These are phyloP conservation scores for Pseudochaenichthys georgianus DNA, from an alignment of 2,797 vertebrate species.

Conservation along the genomic window DNA sequence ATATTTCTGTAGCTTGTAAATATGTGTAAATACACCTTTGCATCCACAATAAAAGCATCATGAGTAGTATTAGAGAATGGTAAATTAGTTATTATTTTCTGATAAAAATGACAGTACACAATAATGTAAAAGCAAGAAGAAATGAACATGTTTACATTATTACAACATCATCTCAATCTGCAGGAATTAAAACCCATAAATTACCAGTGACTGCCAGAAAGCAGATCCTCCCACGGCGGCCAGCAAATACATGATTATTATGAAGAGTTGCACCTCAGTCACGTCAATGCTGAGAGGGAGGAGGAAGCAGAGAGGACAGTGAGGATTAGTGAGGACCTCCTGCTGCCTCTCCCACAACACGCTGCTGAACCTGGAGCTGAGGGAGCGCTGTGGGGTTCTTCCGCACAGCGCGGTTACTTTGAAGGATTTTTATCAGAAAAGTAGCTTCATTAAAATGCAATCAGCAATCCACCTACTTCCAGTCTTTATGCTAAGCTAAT, in stretches of 20 bases:
- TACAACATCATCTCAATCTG: slow-evolving; percentile 36
- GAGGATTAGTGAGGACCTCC: slow-evolving; percentile 78
- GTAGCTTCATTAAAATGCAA: not conserved
- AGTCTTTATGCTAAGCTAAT: not conserved
- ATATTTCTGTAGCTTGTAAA: not conserved
- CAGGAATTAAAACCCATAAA: slow-evolving; percentile 75
- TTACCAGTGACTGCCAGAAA: slow-evolving; percentile 99
- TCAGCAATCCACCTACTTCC: not conserved
- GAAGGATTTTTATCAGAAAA: not conserved
- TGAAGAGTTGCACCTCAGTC: slow-evolving; percentile 99
- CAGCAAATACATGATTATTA: slow-evolving; percentile 98
- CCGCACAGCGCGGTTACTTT: not conserved
- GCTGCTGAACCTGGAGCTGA: slow-evolving; percentile 16
- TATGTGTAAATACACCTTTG: not conserved
- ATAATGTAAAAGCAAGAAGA: slow-evolving; percentile 14
- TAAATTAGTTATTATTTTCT: slow-evolving; percentile 7
- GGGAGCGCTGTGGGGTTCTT: not conserved
- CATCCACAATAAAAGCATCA: slow-evolving; percentile 26
- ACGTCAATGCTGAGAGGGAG: slow-evolving; percentile 97
- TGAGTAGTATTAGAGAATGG: slow-evolving; percentile 32
- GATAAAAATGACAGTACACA: slow-evolving; percentile 15
- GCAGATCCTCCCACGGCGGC: slow-evolving; percentile 97
- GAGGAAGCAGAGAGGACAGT: slow-evolving; percentile 85
- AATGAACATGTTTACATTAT: slow-evolving; percentile 7
- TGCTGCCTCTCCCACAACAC: slow-evolving; percentile 47